These are phyloP conservation scores for Trinorchestia longiramus DNA, from an alignment of 1,140 invertebrate genomes.

Conservation along the genomic window DNA sequence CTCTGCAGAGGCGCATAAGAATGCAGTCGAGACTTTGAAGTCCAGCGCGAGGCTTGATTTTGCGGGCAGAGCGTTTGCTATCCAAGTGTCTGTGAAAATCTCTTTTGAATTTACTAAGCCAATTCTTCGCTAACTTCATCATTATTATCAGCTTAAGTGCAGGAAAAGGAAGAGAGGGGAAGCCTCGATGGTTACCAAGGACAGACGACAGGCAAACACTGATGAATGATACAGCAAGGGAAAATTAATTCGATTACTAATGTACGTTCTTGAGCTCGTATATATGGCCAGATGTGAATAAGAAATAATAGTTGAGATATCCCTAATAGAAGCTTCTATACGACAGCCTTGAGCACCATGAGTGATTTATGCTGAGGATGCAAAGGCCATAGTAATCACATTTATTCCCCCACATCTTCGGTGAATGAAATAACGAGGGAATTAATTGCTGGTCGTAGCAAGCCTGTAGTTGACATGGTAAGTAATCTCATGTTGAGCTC, in stretches of 20 bases:
- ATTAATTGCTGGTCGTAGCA: not conserved
- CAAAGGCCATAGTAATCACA: not conserved
- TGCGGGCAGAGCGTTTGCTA: not conserved
- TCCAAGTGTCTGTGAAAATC: constrained; percentile 1
- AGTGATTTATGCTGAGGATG: not conserved
- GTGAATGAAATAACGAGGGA: not conserved
- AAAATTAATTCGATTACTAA: not conserved
- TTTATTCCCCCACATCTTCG: not conserved
- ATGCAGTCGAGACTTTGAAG: not conserved
- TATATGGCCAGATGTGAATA: not conserved
- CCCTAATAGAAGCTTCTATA: not conserved
- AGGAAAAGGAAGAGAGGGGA: not conserved
- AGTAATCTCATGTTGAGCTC: not conserved
- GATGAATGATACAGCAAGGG: not conserved
- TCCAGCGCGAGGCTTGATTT: not conserved
- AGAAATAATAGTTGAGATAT: not conserved
- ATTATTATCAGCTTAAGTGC: constrained; percentile 11
- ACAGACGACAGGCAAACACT: not conserved
- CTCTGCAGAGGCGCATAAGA: not conserved
- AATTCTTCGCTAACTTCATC: constrained; percentile 31
- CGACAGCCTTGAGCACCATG: not conserved
- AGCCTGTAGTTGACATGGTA: not conserved
- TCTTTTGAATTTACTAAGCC: constrained; percentile 11
- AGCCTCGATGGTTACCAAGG: not conserved
- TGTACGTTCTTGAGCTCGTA: not conserved